phyloP scores from a whole-genome alignment of 2,113 vertebrate genomes.

The Eonycteris spelaea region DNA sequence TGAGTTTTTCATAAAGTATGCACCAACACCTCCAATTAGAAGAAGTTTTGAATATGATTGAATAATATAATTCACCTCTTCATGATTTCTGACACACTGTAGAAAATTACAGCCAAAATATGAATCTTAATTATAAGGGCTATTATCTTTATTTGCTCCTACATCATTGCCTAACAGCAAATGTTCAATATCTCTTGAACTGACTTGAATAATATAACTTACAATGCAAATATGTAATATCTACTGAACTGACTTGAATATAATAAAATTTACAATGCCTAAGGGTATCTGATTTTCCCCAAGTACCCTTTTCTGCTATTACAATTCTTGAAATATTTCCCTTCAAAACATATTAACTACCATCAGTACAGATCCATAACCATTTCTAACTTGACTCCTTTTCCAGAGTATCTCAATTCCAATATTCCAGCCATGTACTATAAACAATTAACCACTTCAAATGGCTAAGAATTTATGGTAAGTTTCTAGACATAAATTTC shows the following conservation, averaged over 20 bases:
- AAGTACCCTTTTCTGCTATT: conserved; percentile 42
- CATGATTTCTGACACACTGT: conserved; percentile 12
- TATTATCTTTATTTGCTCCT: conserved; percentile 33
- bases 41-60: neutral
- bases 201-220: conserved; percentile 16
- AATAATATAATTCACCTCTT: conserved; percentile 20
- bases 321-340: conserved; percentile 28
- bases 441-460: conserved; percentile 15
- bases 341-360: conserved; percentile 30
- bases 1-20: conserved; percentile 1
- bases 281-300: neutral
- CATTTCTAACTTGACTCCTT: neutral
- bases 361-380: neutral
- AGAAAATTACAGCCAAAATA: conserved; percentile 51
- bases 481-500: neutral
- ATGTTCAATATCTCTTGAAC: conserved; percentile 7
- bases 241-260: neutral
- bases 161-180: neutral
- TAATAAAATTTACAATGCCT: conserved; percentile 10
- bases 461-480: neutral
- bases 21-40: neutral
- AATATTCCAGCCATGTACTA: neutral
- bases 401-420: conserved; percentile 25
- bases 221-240: neutral
- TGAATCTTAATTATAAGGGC: neutral